Evolutionary conservation across 2,113 vertebrate genomes (phyloP), one percentile per base, ranked within the genome.

Genomic region (Saguinus midas): DNA sequence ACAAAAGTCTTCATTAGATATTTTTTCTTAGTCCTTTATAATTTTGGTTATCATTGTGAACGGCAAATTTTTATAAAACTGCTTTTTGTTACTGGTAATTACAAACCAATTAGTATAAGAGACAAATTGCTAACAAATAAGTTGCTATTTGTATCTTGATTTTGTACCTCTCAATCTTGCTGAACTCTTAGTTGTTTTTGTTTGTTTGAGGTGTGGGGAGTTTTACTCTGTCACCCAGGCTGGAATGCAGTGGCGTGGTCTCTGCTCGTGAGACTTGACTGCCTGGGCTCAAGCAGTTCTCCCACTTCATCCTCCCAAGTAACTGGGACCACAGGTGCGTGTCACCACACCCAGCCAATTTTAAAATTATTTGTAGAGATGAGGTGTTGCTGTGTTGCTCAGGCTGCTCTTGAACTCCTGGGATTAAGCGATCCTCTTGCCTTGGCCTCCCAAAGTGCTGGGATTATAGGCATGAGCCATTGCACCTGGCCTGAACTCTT

Each of bases 31-130:
- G n/a, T 6, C 29, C 9, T 73, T 52, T 75, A 73, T 81, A n/a
- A 45, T 92, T 95, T 93, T 64, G 84, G 32, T 85, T 96, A 52
- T 35, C 88, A 37, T 57, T 43, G 21, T 84, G 23, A 87, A 25
- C 35, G 43, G 64, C 75, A n/a, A 27, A 57, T 92, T 89, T 92
- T 95, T 57, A 76, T 76, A 76, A 80, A 72, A 87, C 52, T 50
- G 27, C 11, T 58, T 76, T 81, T 61, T 83, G n/a, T 83, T 55
- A 72, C n/a, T 52, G 40, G 37, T 91, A 43, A 8, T 87, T 78
- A 73, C 6, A 61, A 76, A 76, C 37, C 48, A 82, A 23, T 58
- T 82, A 50, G 10, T 82, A 45, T 72, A 58, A 64, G 58, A 58
- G 85, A 72, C 23, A 89, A 52, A 50, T 90, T 79, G 66, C 66